Percentiles rank a stretch among this genome's conserved stretches.
These are phyloP conservation scores for Hypomecis punctinalis DNA, from an alignment of 2,888 invertebrate genomes.

Conservation along the genomic window DNA sequence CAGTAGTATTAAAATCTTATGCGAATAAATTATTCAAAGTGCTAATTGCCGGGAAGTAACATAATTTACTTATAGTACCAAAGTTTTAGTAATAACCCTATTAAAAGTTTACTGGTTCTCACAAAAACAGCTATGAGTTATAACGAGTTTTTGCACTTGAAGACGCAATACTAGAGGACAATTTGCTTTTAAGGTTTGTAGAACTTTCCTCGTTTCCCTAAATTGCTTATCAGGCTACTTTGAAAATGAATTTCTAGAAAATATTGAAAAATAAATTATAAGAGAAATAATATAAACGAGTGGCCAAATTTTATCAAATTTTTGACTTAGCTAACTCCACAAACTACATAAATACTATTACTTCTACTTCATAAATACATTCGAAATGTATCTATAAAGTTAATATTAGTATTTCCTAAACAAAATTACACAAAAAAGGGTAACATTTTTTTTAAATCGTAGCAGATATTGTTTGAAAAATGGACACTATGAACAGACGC, in stretches of 20 bases:
- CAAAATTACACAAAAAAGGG: no score
- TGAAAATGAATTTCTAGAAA: neutral
- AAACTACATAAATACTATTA: no score
- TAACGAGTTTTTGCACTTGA: conserved; percentile 50
- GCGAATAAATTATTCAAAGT: neutral
- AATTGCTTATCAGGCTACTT: conserved; percentile 4
- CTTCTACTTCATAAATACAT: no score
- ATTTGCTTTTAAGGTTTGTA: conserved; percentile 47
- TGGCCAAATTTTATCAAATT: no score
- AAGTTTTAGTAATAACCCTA: conserved; percentile 46
- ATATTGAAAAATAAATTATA: neutral
- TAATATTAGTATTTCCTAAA: no score
- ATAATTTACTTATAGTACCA: conserved; percentile 28
- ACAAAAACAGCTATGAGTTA: conserved; percentile 51
- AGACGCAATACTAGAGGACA: conserved; percentile 29
- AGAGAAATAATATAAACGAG: no score
- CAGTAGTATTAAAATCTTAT: no score
- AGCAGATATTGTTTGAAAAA: no score
- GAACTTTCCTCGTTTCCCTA: conserved; percentile 29
- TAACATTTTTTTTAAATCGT: no score
- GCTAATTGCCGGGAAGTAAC: conserved; percentile 5
- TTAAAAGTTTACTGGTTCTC: conserved; percentile 52
- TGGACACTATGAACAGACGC: no score
- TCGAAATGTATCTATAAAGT: no score
- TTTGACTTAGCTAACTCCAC: no score